These are phyloP conservation scores for Apotomis capreana DNA, from an alignment of 2,888 invertebrate genomes.

Conservation along the genomic window DNA sequence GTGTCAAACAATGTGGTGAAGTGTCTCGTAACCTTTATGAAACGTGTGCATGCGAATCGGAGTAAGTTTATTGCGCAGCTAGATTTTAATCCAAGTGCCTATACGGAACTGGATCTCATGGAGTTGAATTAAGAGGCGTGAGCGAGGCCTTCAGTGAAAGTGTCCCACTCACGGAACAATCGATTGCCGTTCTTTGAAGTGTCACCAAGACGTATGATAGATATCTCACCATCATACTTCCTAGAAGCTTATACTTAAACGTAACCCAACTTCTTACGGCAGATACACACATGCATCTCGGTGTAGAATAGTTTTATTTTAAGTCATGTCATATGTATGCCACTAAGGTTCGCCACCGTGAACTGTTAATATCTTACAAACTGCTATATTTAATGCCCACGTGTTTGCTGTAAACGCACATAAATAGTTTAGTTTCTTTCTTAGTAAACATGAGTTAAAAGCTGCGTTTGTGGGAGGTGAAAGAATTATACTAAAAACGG, in stretches of 20 bases:
- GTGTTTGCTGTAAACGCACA: conserved; percentile 52
- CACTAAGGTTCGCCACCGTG: not conserved
- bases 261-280: conserved; percentile 43
- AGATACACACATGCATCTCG: not conserved
- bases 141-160: conserved; percentile 71
- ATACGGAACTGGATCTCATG: conserved; percentile 72
- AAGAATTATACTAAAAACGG: conserved; percentile 66
- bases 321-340: conserved; percentile 32
- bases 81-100: conserved; percentile 66
- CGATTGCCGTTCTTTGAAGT: conserved; percentile 71
- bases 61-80: conserved; percentile 59
- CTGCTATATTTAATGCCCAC: conserved; percentile 48
- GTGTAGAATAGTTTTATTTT: conserved; percentile 39
- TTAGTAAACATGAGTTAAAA: conserved; percentile 50
- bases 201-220: conserved; percentile 72
- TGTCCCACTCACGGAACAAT: conserved; percentile 75
- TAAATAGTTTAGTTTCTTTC: conserved; percentile 49
- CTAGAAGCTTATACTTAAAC: conserved; percentile 60
- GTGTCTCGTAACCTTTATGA: conserved; percentile 67
- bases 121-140: conserved; percentile 69
- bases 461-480: conserved; percentile 59
- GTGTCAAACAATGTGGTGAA: conserved; percentile 63
- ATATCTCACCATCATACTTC: conserved; percentile 59
- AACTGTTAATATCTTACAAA: conserved; percentile 42
- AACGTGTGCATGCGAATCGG: conserved; percentile 68